phyloP scores from a whole-genome alignment of 2,113 vertebrate genomes.

The Lontra canadensis region DNA sequence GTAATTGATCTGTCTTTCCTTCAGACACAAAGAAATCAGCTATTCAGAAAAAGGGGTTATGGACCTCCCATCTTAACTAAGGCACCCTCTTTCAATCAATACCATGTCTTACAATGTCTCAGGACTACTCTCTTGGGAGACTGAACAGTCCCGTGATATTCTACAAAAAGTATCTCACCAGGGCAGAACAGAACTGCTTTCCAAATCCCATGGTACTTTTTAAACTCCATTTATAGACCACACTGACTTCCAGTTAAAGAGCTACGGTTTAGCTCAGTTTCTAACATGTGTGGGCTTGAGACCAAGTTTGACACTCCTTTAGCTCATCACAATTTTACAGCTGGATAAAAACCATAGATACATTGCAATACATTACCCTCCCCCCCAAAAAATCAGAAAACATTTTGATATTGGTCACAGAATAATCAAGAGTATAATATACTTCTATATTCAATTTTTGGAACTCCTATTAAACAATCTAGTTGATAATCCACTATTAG shows the following conservation, averaged over 20 bases:
- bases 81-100: background rate
- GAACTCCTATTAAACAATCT: background rate
- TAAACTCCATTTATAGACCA: constrained; percentile 65
- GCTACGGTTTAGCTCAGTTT: constrained; percentile 2
- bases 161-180: constrained; percentile 52
- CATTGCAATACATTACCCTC: background rate
- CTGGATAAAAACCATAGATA: constrained; percentile 21
- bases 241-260: constrained; percentile 37
- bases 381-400: background rate
- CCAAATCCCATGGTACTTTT: constrained; percentile 57
- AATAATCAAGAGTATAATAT: background rate
- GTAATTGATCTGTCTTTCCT: constrained; percentile 30
- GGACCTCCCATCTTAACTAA: background rate
- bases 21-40: background rate
- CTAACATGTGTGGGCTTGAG: constrained; percentile 52
- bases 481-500: background rate
- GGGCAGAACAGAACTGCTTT: constrained; percentile 36
- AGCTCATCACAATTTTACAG: constrained; percentile 41
- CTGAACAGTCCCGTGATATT: constrained; percentile 10
- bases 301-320: constrained; percentile 48
- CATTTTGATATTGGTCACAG: background rate
- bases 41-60: background rate
- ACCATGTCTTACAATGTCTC: background rate
- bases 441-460: constrained; percentile 3
- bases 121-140: background rate